Evolutionary conservation across 2,113 vertebrate species (phyloP).

Genomic region (Perccottus glenii): DNA sequence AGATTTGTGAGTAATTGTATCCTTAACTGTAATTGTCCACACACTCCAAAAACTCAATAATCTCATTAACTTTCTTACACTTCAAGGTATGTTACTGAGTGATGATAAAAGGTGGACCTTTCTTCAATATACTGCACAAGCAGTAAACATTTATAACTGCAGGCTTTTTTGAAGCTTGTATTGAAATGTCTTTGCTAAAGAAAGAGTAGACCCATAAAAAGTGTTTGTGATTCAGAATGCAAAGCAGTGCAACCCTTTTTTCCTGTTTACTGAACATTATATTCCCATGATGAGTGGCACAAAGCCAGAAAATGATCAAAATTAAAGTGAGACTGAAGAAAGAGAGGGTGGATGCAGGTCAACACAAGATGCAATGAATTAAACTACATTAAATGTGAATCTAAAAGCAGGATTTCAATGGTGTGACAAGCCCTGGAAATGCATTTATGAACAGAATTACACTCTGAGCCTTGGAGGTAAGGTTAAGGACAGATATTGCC

Average conservation of each 20-base stretch:
- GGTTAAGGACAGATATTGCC: slow-evolving; percentile 27
- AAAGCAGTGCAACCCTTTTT: slow-evolving; percentile 27
- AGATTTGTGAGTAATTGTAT: not conserved
- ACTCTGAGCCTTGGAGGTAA: not conserved
- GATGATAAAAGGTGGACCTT: not conserved
- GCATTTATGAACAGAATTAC: slow-evolving; percentile 25
- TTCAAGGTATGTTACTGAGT: not conserved
- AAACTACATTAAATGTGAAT: slow-evolving; percentile 23
- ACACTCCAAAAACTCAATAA: slow-evolving; percentile 4
- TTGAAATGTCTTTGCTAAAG: slow-evolving; percentile 52
- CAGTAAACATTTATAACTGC: slow-evolving; percentile 48
- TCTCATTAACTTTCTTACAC: not conserved
- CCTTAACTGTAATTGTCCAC: not conserved
- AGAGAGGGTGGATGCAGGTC: slow-evolving; percentile 35
- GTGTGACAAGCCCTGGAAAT: slow-evolving; percentile 12
- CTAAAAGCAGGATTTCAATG: slow-evolving; percentile 14
- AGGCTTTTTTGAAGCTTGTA: slow-evolving; percentile 26
- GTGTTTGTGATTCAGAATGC: slow-evolving; percentile 53
- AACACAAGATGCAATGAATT: slow-evolving; percentile 24
- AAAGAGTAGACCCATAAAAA: slow-evolving; percentile 53
- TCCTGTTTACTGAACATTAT: slow-evolving; percentile 17
- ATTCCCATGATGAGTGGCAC: slow-evolving; percentile 19
- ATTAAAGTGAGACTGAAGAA: slow-evolving; percentile 16
- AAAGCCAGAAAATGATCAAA: slow-evolving; percentile 21
- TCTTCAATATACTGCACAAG: slow-evolving; percentile 9